phyloP scores from a whole-genome alignment of 1,140 invertebrate species.

The Melanaphis sacchari region DNA sequence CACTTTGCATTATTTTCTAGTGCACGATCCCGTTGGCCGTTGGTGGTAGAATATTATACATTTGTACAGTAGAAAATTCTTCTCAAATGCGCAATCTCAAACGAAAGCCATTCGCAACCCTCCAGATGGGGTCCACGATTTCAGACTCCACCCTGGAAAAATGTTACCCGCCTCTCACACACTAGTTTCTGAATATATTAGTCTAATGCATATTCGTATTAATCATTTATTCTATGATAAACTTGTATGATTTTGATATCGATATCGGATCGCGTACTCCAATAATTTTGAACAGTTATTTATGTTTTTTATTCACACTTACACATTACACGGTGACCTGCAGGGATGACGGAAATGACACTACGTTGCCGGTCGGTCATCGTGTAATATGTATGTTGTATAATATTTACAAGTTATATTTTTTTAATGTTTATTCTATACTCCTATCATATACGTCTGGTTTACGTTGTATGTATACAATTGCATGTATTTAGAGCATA shows the following conservation, averaged over 20 bases:
- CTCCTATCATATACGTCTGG: neutral
- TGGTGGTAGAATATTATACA: neutral
- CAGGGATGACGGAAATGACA: conserved; percentile 3
- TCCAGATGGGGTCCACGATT: neutral
- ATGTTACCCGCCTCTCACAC: neutral
- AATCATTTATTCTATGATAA: neutral
- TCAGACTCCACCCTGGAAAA: conserved; percentile 52
- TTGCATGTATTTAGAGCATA: neutral
- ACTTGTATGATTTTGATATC: neutral
- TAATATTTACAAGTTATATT: neutral
- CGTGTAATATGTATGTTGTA: neutral
- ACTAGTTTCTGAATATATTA: neutral
- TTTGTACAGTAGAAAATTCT: neutral
- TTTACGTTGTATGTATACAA: neutral
- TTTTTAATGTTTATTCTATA: neutral
- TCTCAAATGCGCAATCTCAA: conserved; percentile 34
- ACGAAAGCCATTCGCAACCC: conserved; percentile 38
- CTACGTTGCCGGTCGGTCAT: neutral
- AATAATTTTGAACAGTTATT: neutral
- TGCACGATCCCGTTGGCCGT: neutral
- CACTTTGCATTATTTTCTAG: neutral
- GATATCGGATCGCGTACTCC: neutral
- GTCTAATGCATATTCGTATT: neutral
- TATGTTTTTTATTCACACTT: neutral
- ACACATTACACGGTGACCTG: neutral